Percentiles rank a stretch among this genome's conserved stretches.
Conservation (phyloP, 2,797 vertebrate species). For the Hipposideros larvatus region DNA sequence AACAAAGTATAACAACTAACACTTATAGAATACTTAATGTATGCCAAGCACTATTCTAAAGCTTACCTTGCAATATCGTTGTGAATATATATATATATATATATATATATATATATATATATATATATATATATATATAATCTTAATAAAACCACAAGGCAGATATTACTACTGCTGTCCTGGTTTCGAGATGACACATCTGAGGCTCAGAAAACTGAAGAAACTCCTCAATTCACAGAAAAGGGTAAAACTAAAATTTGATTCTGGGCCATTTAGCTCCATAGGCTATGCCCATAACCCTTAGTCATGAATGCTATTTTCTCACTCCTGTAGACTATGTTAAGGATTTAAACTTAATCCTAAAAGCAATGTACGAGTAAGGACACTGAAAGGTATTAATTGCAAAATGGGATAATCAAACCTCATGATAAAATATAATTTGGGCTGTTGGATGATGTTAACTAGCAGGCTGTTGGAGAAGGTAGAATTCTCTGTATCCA, state of each 20-base stretch:
- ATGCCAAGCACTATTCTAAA: background rate
- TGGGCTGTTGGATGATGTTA: background rate
- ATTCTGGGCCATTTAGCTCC: background rate
- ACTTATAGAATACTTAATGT: background rate
- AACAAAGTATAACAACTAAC: background rate
- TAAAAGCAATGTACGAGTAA: background rate
- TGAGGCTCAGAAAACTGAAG: background rate
- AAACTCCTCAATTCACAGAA: background rate
- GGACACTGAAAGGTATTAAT: background rate
- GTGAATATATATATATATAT: background rate
- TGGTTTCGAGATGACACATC: background rate
- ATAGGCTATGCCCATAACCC: background rate
- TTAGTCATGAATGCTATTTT: background rate
- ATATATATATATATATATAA: too few species aligned
- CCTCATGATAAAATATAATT: background rate
- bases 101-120: background rate
- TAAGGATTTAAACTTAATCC: conserved; percentile 21
- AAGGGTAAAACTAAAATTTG: background rate
- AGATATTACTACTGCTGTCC: background rate
- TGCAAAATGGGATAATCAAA: background rate
- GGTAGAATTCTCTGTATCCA: background rate
- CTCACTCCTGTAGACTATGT: background rate
- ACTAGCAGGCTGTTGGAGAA: background rate
- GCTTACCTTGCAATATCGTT: background rate
- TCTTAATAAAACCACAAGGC: background rate